Base-by-base conservation (phyloP, 1,140 invertebrate genomes). In the Aphaenogaster rudis region DNA sequence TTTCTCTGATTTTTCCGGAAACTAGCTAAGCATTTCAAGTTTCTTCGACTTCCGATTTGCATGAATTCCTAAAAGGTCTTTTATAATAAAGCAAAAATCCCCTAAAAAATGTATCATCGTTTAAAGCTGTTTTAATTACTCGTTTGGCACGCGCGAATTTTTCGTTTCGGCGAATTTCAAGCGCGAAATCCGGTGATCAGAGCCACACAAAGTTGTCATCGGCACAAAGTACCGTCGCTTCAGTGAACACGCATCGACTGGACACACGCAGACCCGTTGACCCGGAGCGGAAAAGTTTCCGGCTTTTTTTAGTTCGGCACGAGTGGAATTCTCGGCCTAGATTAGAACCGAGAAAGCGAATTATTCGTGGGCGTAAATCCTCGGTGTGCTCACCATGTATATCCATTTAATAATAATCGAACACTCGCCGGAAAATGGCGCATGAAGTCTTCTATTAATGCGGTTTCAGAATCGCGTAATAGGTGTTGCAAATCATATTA, bases 371-470 rank as follows among this genome's bases (percentile, higher is more conserved):
- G 48, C 21, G 11, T 86, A 64, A 78, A 48, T 79, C 80, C 21
- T 4, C 39, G n/a, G 0, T 52, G 33, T 7, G 9, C 42, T 42
- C 33, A 13, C 9, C 3, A 28, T 28, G 36, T 64, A 61, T 33
- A 64, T 77, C 36, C 48, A 13, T 77, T 86, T 66, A 86, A 79
- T 66, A 86, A 79, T 86, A 80, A 79, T 86, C 48, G 36, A 86
- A 86, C 74, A 13, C 8, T 85, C 28, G 11, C 15, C 13, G n/a
- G 15, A 66, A 69, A 69, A 71, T 54, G 0, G 45, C 9, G 15
- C 21, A n/a, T 67, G 13, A 80, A 21, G 13, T 52, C 7, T 39
- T 57, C 2, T 63, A 39, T 79, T 15, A 79, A 1, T n/a, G 17
- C 33, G 9, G 33, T 21, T 50, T 50, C 11, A 48, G 6, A 66